Percentiles rank a stretch among this genome's conserved stretches.
Conservation (phyloP, 1,140 invertebrate species). For the Temnothorax curvispinosus region DNA sequence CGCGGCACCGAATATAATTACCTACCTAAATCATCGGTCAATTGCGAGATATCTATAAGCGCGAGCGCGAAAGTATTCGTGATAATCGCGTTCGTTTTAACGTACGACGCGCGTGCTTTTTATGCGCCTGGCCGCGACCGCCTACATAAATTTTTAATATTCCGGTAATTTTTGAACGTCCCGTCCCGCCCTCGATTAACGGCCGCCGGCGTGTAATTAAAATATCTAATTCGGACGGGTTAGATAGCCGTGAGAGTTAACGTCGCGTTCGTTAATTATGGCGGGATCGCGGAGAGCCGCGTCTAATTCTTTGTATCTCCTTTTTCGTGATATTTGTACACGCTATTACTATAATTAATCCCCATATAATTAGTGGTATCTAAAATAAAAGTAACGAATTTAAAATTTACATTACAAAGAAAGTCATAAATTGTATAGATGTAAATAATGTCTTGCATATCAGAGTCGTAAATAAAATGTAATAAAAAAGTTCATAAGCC, state of each 20-base stretch:
- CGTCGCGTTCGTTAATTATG: slow-evolving; percentile 28
- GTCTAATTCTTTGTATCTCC: neutral
- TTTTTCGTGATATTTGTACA: neutral
- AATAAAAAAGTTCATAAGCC: neutral
- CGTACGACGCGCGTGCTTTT: slow-evolving; percentile 44
- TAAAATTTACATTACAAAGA: neutral
- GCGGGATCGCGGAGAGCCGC: neutral
- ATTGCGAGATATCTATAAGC: slow-evolving; percentile 72
- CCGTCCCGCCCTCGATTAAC: slow-evolving; percentile 38
- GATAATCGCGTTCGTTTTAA: slow-evolving; percentile 53
- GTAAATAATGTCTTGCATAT: neutral
- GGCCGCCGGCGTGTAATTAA: slow-evolving; percentile 44
- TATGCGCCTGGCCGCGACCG: slow-evolving; percentile 30
- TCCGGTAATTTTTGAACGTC: slow-evolving; percentile 39
- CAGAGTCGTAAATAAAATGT: neutral
- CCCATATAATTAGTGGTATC: neutral
- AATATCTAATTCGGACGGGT: slow-evolving; percentile 56
- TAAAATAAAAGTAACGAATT: neutral
- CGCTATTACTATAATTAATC: slow-evolving; percentile 27
- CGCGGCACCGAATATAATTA: slow-evolving; percentile 77
- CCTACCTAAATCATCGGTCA: slow-evolving; percentile 76
- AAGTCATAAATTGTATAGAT: neutral
- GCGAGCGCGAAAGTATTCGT: slow-evolving; percentile 54
- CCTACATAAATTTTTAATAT: slow-evolving; percentile 55
- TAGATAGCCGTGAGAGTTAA: slow-evolving; percentile 42